Conservation (phyloP, 2,797 vertebrate genomes). For the Coccyzus lansbergi region DNA sequence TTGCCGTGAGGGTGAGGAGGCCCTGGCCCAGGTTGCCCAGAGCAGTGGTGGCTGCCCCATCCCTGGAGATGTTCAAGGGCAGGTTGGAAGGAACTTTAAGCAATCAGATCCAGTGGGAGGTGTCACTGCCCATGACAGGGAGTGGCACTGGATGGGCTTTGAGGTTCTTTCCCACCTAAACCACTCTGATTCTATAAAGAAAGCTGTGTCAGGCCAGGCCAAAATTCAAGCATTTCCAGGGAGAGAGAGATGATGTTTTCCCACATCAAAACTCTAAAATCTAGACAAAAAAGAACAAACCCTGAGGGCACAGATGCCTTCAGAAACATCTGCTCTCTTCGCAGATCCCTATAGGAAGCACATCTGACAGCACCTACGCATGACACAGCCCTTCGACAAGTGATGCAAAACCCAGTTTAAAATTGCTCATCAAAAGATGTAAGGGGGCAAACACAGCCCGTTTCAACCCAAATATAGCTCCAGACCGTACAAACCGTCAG, state of each 20-base stretch:
- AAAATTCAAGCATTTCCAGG: neutral
- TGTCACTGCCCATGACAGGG: no score
- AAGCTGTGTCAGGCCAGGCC: neutral
- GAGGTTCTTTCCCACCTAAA: no score
- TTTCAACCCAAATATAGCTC: conserved; percentile 33
- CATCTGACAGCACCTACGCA: neutral
- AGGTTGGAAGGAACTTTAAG: no score
- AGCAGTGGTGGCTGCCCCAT: no score
- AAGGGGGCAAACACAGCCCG: neutral
- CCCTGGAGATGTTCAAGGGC: no score
- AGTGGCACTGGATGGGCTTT: no score
- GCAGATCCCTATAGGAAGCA: neutral
- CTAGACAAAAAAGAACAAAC: neutral
- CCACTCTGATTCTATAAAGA: no score
- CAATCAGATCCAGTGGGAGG: no score
- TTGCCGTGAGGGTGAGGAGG: no score
- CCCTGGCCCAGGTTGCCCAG: no score
- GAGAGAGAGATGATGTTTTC: neutral
- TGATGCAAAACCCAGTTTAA: neutral
- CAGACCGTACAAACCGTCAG: neutral
- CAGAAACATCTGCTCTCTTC: neutral
- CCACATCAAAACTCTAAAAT: neutral
- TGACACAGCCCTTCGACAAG: neutral
- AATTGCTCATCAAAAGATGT: conserved; percentile 14
- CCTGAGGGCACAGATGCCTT: neutral